Evolutionary conservation across 2,888 invertebrate genomes (phyloP), one percentile per base, ranked within the genome.

Genomic region (Polyploca ridens): DNA sequence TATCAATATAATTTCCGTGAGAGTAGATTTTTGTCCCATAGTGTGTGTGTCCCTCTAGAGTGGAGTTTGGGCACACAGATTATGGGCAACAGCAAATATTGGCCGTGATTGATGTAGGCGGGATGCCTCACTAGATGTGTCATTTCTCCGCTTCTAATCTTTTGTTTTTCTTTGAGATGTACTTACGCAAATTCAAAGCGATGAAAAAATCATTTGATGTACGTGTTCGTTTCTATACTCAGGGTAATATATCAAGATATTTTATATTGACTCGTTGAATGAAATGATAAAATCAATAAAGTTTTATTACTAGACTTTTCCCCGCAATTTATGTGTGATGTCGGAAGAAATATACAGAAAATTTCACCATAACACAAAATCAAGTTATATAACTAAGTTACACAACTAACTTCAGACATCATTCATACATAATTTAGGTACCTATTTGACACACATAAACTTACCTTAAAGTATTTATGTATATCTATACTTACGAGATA

Each of bases 1-100:
- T 94, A 94, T 94, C 94, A 94, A 94, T 94, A 94, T 93, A 93
- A 94, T 94, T 93, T 93, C 89, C 90, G 90, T 90, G 91, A 88
- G 91, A 94, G 93, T 93, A 88, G 90, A 93, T 93, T 92, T 91
- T 93, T 92, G 92, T 88, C 85, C 83, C 89, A 90, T 91, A 90
- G 88, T 88, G 82, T 84, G 83, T 81, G 80, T 84, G 87, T 88
- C 89, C 89, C 88, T 80, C 74, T 83, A 83, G 89, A 87, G 83
- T 83, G 82, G 87, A 91, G 90, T 92, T 90, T 90, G 90, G 87
- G 91, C 84, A 86, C 86, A 93, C 90, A 92, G 93, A 93, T 93
- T 93, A 91, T 83, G 84, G 78, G 84, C 90, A 88, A 93, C 89
- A 90, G 90, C 92, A 94, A 93, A 94, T 93, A 93, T 93, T 91